Conservation (phyloP, 1,140 invertebrate genomes). For the Chironomus striatipennis region DNA sequence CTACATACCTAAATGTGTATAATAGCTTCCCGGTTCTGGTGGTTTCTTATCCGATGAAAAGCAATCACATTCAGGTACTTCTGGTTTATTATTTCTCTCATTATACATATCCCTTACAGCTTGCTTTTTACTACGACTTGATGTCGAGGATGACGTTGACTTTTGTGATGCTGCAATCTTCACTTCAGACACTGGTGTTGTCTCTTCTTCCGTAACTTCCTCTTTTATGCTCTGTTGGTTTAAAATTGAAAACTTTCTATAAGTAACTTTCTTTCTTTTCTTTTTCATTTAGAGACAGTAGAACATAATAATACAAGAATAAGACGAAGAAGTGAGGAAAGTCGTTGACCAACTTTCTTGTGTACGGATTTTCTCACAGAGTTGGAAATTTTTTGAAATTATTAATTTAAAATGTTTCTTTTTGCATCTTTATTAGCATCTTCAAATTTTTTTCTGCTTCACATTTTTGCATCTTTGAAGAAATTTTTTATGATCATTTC, state of each 20-base stretch:
- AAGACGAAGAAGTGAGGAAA: too few species aligned
- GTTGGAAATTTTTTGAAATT: too few species aligned
- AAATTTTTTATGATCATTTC: not conserved
- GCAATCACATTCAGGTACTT: conserved; percentile 77
- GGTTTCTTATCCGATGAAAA: conserved; percentile 72
- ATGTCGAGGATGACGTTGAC: conserved; percentile 38
- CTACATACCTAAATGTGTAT: conserved; percentile 66
- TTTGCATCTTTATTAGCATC: too few species aligned
- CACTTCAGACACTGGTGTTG: conserved; percentile 30
- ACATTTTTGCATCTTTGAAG: too few species aligned
- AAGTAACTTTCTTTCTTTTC: too few species aligned
- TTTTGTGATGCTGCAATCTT: conserved; percentile 39
- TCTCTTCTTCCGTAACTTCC: conserved; percentile 33
- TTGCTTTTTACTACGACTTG: conserved; percentile 38
- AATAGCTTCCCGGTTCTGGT: conserved; percentile 76
- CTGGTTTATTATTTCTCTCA: conserved; percentile 48
- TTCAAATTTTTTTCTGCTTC: too few species aligned
- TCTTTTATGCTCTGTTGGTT: conserved; percentile 34
- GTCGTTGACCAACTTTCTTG: too few species aligned
- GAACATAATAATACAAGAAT: too few species aligned
- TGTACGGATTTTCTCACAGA: too few species aligned
- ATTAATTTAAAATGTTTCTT: too few species aligned
- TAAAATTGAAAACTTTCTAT: not conserved
- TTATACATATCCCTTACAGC: not conserved
- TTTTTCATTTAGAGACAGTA: too few species aligned